Conservation (phyloP, 2,888 invertebrate species). For the Scelioninae gen. 1 region DNA sequence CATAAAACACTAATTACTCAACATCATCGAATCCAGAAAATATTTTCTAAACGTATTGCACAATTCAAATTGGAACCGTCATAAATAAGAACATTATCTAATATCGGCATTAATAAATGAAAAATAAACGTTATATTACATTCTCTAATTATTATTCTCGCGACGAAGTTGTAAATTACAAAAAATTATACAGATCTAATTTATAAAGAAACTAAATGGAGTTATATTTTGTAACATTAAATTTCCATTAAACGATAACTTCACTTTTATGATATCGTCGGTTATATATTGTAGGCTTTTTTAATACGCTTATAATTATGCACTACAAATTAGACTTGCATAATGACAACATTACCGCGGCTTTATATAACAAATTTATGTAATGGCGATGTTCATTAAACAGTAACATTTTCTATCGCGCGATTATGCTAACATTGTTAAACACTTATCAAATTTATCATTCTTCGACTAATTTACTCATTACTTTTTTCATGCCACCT, state of each 20-base stretch:
- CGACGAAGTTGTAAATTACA: slow-evolving; percentile 40
- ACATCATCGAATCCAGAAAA: slow-evolving; percentile 26
- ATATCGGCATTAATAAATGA: slow-evolving; percentile 29
- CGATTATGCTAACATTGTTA: slow-evolving; percentile 21
- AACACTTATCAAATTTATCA: neutral
- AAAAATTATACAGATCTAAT: slow-evolving; percentile 54
- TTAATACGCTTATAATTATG: slow-evolving; percentile 56
- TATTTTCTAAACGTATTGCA: slow-evolving; percentile 24
- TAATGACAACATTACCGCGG: slow-evolving; percentile 50
- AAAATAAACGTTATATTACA: slow-evolving; percentile 36
- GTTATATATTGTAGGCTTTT: slow-evolving; percentile 39
- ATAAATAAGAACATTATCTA: slow-evolving; percentile 39
- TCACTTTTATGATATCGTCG: slow-evolving; percentile 35
- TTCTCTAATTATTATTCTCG: slow-evolving; percentile 8
- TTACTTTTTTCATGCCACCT: too few relatives aligned
- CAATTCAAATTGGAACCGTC: slow-evolving; percentile 30
- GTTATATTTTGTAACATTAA: slow-evolving; percentile 52
- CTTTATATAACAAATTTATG: slow-evolving; percentile 58
- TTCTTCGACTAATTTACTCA: slow-evolving; percentile 7
- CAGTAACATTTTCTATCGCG: slow-evolving; percentile 38
- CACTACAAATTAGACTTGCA: slow-evolving; percentile 57
- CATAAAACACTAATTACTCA: slow-evolving; percentile 22
- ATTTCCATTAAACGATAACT: slow-evolving; percentile 54
- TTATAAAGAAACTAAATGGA: slow-evolving; percentile 49
- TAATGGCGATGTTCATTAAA: slow-evolving; percentile 55